Base-by-base conservation (phyloP, 2,113 vertebrate species). In the Atherinomorus stipes region DNA sequence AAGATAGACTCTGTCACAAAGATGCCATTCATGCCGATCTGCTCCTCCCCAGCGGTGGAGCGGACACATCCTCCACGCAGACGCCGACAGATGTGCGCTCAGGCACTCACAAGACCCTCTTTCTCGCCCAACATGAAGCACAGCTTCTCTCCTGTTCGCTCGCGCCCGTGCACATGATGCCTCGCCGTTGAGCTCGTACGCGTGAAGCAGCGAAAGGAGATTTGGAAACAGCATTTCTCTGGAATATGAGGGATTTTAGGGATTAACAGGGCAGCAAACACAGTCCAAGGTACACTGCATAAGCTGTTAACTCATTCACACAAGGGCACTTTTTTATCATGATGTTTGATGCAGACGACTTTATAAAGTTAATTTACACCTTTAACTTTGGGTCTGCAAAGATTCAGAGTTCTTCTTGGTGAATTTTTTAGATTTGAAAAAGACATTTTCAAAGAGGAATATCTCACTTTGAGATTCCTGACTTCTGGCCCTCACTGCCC, bases 161-260 rank as follows among this genome's bases (percentile, higher is more conserved):
- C 37, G 47, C 42, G 57, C 22, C 28, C 11, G 2, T 38, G 50
- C 75, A 49, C 0, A 40, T 74, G 64, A 70, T 15, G 62, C 25
- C 22, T 72, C 60, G 23, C n/a, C 58, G 76, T 57, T 23, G 64
- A 34, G 64, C 40, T 25, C 54, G 60, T 8, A 42, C 59, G 42
- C 68, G 2, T 23, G 11, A 6, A 26, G 37, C 11, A 52, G 71
- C 42, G 47, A 75, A 69, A 85, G 74, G 53, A 79, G 87, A 89
- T 90, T 90, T 86, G 64, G 73, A 42, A 38, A 16, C 69, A 72
- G 62, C 69, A 68, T 79, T 86, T 81, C 66, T 45, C 66, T 76
- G 73, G 71, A 91, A 84, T 89, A 85, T 85, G 71, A 83, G 68
- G 91, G 85, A 90, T 88, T 87, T 85, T 65, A 34, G 37, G 81